Evolutionary conservation across 2,797 vertebrate genomes (phyloP), one percentile per base, ranked within the genome.

Genomic region (Mus spretus): DNA sequence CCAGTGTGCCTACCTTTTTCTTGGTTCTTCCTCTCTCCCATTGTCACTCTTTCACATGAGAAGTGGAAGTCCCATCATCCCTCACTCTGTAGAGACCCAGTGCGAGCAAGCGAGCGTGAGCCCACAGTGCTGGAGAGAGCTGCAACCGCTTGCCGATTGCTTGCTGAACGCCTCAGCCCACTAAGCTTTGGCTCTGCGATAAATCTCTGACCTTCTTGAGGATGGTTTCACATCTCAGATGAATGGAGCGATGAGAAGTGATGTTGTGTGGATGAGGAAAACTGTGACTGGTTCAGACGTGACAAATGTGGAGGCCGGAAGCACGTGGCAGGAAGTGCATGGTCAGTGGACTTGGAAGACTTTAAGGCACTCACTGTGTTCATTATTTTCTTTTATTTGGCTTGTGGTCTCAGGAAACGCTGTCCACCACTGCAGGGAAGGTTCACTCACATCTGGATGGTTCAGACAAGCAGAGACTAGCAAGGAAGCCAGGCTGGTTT

Each of bases 71-170:
- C 31, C 74, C 40, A 28, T 6, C 0, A 4, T 8, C 53, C 59
- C 40, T 86, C 12, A 19, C 24, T 55, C 50, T 81, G 50, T 34
- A 61, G 59, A 34, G 10, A n/a, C 3, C 59, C 90, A 40, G 20
- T 4, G 26, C 14, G 0, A 1, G 2, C 14, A 0, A 1, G 2
- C 1, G 8, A 1, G 3, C 1, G 19, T 40, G 47, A 2, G 3
- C 59, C 53, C 53, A 17, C 55, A 14, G 9, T 5, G 61, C n/a
- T 26, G 6, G 57, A 6, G 3, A 55, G 9, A 40, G 8, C 11
- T 50, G 22, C 44, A 40, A 4, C 10, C 3, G 0, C 80, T 44
- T 31, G 19, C 22, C 53, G 12, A 5, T 26, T 22, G 4, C 11
- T 26, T 22, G 6, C 11, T 24, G 12, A 40, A 12, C 20, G 12